Percentiles rank a stretch among this genome's conserved stretches.
phyloP scores from a whole-genome alignment of 2,888 invertebrate genomes.

The Mactromeris polynyma region DNA sequence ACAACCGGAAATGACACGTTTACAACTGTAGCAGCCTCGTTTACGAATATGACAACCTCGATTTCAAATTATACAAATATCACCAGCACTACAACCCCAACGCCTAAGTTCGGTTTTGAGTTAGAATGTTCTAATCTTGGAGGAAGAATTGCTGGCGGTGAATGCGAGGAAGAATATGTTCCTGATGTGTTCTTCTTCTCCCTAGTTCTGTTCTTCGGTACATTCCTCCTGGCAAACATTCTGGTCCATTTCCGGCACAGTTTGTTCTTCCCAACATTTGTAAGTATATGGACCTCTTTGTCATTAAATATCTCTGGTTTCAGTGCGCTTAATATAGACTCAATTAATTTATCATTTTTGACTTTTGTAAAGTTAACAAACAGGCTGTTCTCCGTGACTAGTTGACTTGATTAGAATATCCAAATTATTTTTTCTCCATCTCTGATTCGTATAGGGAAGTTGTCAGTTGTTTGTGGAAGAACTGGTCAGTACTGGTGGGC shows the following conservation, averaged over 20 bases:
- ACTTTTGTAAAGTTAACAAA: no score
- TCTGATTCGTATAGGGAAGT: no score
- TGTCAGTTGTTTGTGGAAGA: no score
- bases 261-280: conserved; percentile 96
- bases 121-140: conserved; percentile 70
- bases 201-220: conserved; percentile 95
- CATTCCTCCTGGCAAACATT: conserved; percentile 95
- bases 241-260: conserved; percentile 97
- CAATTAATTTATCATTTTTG: no score
- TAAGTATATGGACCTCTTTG: conserved; percentile 86
- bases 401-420: no score
- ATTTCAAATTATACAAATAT: background rate
- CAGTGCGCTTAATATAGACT: no score
- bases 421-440: no score
- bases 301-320: no score
- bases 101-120: conserved; percentile 4
- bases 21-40: background rate
- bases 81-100: background rate
- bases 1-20: background rate
- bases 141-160: conserved; percentile 86
- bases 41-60: background rate
- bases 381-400: no score
- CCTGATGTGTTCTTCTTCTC: conserved; percentile 97
- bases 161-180: conserved; percentile 75
- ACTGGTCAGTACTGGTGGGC: no score